Evolutionary conservation across 2,113 vertebrate genomes (phyloP).

Genomic region (Rhabdomys dilectus): DNA sequence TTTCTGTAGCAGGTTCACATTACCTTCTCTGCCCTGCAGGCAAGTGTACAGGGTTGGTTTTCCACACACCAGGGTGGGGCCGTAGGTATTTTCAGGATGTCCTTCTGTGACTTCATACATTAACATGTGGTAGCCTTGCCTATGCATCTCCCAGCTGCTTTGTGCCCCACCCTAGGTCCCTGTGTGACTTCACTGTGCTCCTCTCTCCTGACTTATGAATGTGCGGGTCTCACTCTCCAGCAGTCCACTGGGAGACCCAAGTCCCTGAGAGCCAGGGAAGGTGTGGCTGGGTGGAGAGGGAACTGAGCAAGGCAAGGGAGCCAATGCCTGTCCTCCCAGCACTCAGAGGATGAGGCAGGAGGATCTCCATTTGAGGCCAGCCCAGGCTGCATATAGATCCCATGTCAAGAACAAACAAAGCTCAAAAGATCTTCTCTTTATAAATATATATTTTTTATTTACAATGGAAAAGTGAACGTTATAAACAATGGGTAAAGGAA

Average conservation of each 20-base stretch:
- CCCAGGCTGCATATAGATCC: not conserved
- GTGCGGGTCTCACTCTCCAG: rapidly evolving
- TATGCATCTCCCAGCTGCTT: not conserved
- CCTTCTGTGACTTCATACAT: not conserved
- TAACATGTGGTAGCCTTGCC: not conserved
- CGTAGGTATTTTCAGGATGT: not conserved
- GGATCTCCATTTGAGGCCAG: not conserved
- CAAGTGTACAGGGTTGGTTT: not conserved
- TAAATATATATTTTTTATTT: slow-evolving; percentile 64
- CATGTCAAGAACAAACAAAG: not conserved
- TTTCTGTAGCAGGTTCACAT: not conserved
- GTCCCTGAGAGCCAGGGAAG: not conserved
- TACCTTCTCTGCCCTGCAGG: not conserved
- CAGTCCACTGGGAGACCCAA: not conserved
- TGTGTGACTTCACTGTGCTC: not conserved
- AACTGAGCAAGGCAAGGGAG: not conserved
- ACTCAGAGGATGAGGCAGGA: not conserved
- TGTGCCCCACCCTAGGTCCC: not conserved
- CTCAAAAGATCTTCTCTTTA: not conserved
- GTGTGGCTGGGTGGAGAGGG: rapidly evolving
- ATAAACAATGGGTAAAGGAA: slow-evolving; percentile 34
- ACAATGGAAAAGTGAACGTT: slow-evolving; percentile 51
- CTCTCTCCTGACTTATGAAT: not conserved
- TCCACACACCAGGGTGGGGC: rapidly evolving
- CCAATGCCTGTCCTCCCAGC: not conserved